These are phyloP conservation scores for Sebastes miniatus DNA, from an alignment of 2,797 vertebrate genomes.

Conservation along the genomic window DNA sequence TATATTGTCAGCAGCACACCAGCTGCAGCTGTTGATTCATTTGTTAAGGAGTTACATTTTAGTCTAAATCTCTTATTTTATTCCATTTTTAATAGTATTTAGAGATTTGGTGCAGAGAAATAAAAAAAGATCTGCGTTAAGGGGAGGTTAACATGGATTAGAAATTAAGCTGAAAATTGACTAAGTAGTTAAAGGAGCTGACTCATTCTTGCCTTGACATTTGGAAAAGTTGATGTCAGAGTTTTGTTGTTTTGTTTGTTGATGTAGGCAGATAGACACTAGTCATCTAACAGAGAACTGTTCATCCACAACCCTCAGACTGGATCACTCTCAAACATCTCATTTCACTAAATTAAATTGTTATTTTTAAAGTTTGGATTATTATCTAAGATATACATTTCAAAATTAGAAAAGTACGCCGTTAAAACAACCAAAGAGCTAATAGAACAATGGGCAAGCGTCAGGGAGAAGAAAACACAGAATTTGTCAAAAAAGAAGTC, in stretches of 20 bases:
- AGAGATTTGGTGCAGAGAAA: not conserved
- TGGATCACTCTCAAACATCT: not conserved
- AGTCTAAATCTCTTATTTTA: not conserved
- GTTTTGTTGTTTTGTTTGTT: not conserved
- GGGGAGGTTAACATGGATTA: not conserved
- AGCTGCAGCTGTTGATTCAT: not conserved
- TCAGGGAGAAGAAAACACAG: not conserved
- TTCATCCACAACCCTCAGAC: not conserved
- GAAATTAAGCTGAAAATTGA: not conserved
- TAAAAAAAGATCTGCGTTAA: not conserved
- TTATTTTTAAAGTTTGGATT: no score
- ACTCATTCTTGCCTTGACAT: not conserved
- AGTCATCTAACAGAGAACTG: not conserved
- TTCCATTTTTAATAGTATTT: not conserved
- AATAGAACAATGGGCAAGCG: no score
- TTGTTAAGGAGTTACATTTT: not conserved
- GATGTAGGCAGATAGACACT: not conserved
- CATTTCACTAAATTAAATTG: not conserved
- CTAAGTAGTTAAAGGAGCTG: not conserved
- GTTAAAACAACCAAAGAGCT: no score
- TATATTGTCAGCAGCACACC: not conserved
- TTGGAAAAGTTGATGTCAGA: slow-evolving; percentile 1
- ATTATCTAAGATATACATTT: no score
- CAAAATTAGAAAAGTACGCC: no score
- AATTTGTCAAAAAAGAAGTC: no score